Evolutionary conservation across 2,113 vertebrate species (phyloP).

Genomic region (Scophthalmus maximus): DNA sequence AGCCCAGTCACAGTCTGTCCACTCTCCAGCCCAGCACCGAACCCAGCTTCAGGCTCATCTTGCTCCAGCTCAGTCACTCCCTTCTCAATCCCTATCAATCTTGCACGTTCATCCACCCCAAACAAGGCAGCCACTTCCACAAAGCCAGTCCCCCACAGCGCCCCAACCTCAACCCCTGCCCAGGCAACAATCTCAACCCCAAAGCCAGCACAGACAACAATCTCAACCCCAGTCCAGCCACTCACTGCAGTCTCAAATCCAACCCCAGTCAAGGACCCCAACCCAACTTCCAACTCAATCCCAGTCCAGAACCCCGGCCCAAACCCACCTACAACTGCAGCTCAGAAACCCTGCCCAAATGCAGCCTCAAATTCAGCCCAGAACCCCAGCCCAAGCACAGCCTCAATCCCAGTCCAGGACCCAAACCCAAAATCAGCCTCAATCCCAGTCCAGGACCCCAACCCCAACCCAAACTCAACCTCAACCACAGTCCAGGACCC

Average conservation of each 20-base stretch:
- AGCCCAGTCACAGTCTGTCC: slow-evolving; percentile 34
- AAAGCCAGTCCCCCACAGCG: slow-evolving; percentile 42
- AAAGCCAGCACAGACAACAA: slow-evolving; percentile 24
- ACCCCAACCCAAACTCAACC: slow-evolving; percentile 17
- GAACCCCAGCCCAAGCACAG: slow-evolving; percentile 28
- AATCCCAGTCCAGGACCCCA: slow-evolving; percentile 21
- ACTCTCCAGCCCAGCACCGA: slow-evolving; percentile 41
- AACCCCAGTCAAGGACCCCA: slow-evolving; percentile 23
- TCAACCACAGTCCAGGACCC: slow-evolving; percentile 14
- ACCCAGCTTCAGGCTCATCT: slow-evolving; percentile 44
- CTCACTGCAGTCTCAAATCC: slow-evolving; percentile 25
- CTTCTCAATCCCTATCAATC: slow-evolving; percentile 38
- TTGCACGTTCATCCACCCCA: slow-evolving; percentile 44
- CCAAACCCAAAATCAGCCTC: neutral
- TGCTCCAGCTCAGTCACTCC: slow-evolving; percentile 30
- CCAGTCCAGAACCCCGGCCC: slow-evolving; percentile 21
- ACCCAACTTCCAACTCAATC: slow-evolving; percentile 1
- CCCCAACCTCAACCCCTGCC: slow-evolving; percentile 48
- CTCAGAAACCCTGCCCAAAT: slow-evolving; percentile 22
- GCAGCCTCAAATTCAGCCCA: slow-evolving; percentile 22
- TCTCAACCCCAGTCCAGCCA: slow-evolving; percentile 17
- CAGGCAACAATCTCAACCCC: slow-evolving; percentile 27
- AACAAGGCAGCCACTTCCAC: slow-evolving; percentile 49
- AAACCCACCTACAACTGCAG: slow-evolving; percentile 14
- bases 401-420: neutral